These are phyloP conservation scores for Heliocidaris tuberculata DNA, from an alignment of 35 echinoderm and acorn worm genomes.

Conservation along the genomic window DNA sequence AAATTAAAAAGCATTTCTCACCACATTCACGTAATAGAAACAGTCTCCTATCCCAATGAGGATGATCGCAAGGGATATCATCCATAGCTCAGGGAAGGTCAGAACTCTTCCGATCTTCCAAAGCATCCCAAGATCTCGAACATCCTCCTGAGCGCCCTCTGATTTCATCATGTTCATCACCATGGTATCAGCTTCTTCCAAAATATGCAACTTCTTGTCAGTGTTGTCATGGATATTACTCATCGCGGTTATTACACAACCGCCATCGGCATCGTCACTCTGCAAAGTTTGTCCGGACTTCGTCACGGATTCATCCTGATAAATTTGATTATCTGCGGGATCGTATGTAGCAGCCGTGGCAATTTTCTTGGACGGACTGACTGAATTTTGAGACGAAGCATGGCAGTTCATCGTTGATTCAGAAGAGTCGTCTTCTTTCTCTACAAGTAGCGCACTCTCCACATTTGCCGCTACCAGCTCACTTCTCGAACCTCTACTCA, in stretches of 20 bases:
- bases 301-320: background rate
- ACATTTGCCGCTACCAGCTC: background rate
- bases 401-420: background rate
- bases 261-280: background rate
- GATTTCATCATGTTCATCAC: background rate
- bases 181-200: background rate
- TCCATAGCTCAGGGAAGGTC: slow-evolving; percentile 6
- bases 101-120: background rate
- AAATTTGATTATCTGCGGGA: background rate
- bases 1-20: background rate
- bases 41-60: background rate
- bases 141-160: background rate
- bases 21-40: slow-evolving; percentile 4
- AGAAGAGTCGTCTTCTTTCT: no score
- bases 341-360: background rate
- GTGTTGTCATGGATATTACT: background rate
- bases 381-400: background rate
- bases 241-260: background rate
- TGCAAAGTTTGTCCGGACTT: background rate
- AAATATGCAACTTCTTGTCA: background rate
- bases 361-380: background rate
- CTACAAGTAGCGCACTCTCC: background rate
- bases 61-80: background rate
- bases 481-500: background rate
- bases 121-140: background rate